Evolutionary conservation across 2,797 vertebrate species (phyloP), one percentile per base, ranked within the genome.

Genomic region (Rousettus madagascariensis): DNA sequence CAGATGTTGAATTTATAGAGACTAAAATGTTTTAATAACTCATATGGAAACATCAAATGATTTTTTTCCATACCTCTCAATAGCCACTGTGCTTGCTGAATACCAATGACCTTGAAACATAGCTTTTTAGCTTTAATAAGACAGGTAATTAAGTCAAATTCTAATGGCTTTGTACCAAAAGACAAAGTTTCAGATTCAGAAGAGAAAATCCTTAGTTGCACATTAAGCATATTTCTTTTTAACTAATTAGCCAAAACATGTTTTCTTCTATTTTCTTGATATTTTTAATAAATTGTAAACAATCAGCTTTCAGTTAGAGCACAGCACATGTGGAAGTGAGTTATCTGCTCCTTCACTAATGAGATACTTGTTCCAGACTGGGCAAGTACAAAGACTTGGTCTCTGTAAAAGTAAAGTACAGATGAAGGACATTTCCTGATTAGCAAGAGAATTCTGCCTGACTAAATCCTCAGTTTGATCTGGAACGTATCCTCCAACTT

Each of bases 351-450:
- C 20, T 75, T 12, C 3, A 46, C 85, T 96, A 96, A 85, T 90
- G 92, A 94, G 41, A 30, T 75, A 91, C 57, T 97, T 79, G 85
- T 79, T 57, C 30, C 71, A 30, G 38, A 63, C 51, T 53, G 61
- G 16, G 30, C 74, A 68, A 96, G 33, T 0, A 12, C 75, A 74
- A 96, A 96, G 91, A 33, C 41, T 78, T 17, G 24, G 38, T 94
- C 33, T 19, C 36, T 71, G 57, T 69, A 51, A 93, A 90, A 83
- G 57, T 19, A 30, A 92, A 95, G 80, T n/a, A 85, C 4, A 43
- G 46, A 90, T 90, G 79, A 92, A 77, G 88, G 0, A 43, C 59
- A 84, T 94, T 96, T 97, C 38, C n/a, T 96, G 95, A 96, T 96
- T 90, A 97, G 17, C 30, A 95, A 51, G 15, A 49, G 97, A 38